Conservation (phyloP, 1,140 invertebrate genomes). For the Drosophila azteca region DNA sequence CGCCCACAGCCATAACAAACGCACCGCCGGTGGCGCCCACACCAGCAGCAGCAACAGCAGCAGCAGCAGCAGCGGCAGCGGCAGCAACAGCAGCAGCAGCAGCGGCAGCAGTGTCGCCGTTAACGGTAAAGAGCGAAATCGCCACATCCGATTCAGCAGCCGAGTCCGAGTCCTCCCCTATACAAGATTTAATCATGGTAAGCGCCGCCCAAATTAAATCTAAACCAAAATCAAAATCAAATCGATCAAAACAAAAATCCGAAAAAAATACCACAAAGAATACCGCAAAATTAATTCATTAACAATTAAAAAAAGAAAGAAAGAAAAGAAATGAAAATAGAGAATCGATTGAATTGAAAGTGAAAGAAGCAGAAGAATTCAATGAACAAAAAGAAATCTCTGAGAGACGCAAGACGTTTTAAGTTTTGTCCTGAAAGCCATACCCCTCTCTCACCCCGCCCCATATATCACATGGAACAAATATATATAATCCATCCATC, state of each 20-base stretch:
- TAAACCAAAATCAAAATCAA: constrained; percentile 31
- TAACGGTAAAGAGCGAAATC: constrained; percentile 75
- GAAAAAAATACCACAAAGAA: constrained; percentile 33
- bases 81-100: constrained; percentile 35
- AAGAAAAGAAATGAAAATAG: background rate
- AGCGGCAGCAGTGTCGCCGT: constrained; percentile 45
- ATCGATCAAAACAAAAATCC: constrained; percentile 38
- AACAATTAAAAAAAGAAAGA: constrained; percentile 16
- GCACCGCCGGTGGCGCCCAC: constrained; percentile 40
- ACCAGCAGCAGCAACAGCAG: constrained; percentile 16
- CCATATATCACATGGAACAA: constrained; percentile 37
- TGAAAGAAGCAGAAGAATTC: background rate
- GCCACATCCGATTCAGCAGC: constrained; percentile 70
- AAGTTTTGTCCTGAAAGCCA: too few relatives aligned
- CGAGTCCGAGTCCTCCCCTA: constrained; percentile 73
- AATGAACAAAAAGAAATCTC: constrained; percentile 11
- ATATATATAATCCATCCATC: constrained; percentile 18
- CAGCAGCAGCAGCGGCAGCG: constrained; percentile 10
- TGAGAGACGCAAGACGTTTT: too few relatives aligned
- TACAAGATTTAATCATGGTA: constrained; percentile 81
- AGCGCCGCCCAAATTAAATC: constrained; percentile 63
- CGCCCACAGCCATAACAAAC: constrained; percentile 6
- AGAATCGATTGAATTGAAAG: constrained; percentile 16
- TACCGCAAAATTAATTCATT: constrained; percentile 21
- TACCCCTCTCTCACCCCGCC: constrained; percentile 1